phyloP scores from a whole-genome alignment of 2,797 vertebrate genomes.

The Spizella passerina region DNA sequence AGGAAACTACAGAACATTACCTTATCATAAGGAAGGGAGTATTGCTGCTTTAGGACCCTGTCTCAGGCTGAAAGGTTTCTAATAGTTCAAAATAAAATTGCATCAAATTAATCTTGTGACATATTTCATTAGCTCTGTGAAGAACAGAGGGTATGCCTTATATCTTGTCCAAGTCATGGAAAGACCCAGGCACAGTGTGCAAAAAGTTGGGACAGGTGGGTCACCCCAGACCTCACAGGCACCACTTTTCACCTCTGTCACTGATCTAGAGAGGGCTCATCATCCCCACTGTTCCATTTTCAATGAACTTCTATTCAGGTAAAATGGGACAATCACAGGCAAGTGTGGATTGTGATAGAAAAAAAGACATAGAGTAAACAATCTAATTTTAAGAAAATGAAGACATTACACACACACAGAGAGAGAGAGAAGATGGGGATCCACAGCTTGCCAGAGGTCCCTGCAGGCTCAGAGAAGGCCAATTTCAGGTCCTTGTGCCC shows the following conservation, averaged over 20 bases:
- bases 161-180: background rate
- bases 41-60: background rate
- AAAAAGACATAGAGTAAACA: background rate
- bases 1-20: background rate
- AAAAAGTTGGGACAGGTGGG: background rate
- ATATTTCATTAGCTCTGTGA: background rate
- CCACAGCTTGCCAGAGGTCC: background rate
- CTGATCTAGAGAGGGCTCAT: background rate
- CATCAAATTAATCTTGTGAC: background rate
- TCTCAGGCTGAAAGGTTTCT: background rate
- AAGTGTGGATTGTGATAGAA: background rate
- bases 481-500: background rate
- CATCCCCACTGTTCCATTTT: background rate
- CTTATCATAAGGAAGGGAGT: background rate
- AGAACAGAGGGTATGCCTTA: conserved; percentile 8
- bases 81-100: conserved; percentile 11
- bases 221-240: background rate
- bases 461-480: background rate
- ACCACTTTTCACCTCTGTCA: background rate
- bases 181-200: background rate
- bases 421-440: rapidly evolving
- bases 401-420: rapidly evolving
- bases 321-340: background rate
- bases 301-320: background rate
- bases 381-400: background rate